These are phyloP conservation scores for Pseudanteris insignis DNA, from an alignment of 2,888 invertebrate genomes.

Conservation along the genomic window DNA sequence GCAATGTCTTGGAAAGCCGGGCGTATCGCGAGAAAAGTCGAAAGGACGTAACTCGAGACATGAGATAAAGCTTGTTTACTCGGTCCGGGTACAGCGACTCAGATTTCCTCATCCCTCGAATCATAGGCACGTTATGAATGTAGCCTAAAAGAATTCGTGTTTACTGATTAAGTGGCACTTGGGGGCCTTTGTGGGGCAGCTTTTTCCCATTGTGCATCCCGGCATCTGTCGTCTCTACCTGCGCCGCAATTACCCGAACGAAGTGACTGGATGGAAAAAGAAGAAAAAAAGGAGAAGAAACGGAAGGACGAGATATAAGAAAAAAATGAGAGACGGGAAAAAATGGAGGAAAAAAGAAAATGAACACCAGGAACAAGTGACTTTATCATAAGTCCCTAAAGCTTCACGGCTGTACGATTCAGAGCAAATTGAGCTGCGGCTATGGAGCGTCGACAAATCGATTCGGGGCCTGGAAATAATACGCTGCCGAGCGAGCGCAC, in stretches of 20 bases:
- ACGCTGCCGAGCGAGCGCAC: too few relatives aligned
- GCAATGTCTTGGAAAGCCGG: too few relatives aligned
- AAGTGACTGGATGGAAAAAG: not conserved
- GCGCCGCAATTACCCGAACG: constrained; percentile 9
- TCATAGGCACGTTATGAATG: constrained; percentile 17
- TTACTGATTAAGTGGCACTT: constrained; percentile 23
- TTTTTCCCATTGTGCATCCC: constrained; percentile 17
- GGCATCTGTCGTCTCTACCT: constrained; percentile 34
- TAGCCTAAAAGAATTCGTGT: constrained; percentile 13
- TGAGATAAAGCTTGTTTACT: constrained; percentile 3
- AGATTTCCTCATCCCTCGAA: constrained; percentile 13
- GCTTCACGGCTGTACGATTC: not conserved
- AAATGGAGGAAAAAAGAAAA: not conserved
- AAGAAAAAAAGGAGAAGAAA: not conserved
- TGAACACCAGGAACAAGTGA: constrained; percentile 13
- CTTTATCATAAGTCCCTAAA: constrained; percentile 9
- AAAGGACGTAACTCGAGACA: constrained; percentile 2
- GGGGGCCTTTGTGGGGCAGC: constrained; percentile 22
- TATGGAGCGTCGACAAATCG: not conserved
- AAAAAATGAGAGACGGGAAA: not conserved
- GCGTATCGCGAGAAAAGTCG: constrained; percentile 20
- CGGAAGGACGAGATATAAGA: too few relatives aligned
- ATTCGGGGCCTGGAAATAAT: too few relatives aligned
- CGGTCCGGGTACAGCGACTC: constrained; percentile 1
- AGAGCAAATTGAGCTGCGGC: constrained; percentile 8